Base-by-base conservation (phyloP, 1,140 invertebrate species). In the Zaprionus lachaisei region DNA sequence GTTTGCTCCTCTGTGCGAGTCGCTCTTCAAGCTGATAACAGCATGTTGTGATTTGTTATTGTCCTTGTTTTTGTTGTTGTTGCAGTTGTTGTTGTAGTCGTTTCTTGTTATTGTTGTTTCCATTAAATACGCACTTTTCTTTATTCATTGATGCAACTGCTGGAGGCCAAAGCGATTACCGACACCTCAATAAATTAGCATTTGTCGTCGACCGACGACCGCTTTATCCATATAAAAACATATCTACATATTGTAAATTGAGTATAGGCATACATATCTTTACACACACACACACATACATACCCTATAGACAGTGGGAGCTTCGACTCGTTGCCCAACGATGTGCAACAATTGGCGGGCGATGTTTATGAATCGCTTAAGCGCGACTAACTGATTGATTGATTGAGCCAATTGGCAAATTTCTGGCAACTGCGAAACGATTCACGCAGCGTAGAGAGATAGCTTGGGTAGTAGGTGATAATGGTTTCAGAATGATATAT, bases 11-110 rank as follows among this genome's bases (percentile, higher is more conserved):
- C n/a, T 17, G 5, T 6, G n/a, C 55, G 51, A 24, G 20, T 20
- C 54, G 24, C 55, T 31, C 22, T 38, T 31, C 22, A 41, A 41
- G 55, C 63, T 84, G 82, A 84, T 84, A 84, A 84, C 66, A 67
- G 51, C 69, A 24, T 14, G 11, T 14, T 24, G 11, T 22, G 11
- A 51, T 17, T 58, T 67, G 22, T 56, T 58, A 14, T 83, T 82
- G 74, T 66, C 75, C 20, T 71, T 77, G 72, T 22, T 22, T 22
- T 58, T 63, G 71, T 71, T 56, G 69, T 72, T 80, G 34, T 65
- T 79, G 67, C 38, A 41, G 55, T 66, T 34, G n/a, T 56, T 62
- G 6, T 51, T 51, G 58, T 37, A 56, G 58, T 70, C 70, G 44
- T 78, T 31, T 22, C 31, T 54, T 28, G 54, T 69, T 55, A 56